Percentiles rank a stretch among this genome's conserved stretches.
These are phyloP conservation scores for Fragariocoptes setiger DNA, from an alignment of 1,140 invertebrate genomes.

Conservation along the genomic window DNA sequence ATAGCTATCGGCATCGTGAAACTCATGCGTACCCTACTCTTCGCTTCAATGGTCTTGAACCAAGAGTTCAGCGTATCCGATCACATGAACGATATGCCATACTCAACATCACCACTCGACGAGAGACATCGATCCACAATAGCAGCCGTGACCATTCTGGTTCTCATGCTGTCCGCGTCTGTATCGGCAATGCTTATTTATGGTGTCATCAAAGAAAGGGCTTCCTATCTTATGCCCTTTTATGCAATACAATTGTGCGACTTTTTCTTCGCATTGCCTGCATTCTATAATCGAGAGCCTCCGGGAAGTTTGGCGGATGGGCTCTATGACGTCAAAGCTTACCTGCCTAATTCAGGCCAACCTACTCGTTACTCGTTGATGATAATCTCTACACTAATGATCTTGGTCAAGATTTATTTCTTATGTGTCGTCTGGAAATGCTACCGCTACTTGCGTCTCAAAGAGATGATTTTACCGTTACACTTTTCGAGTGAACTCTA, in stretches of 20 bases:
- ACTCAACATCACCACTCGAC: background rate
- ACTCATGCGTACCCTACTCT: slow-evolving; percentile 4
- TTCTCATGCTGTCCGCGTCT: slow-evolving; percentile 3
- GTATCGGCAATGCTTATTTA: slow-evolving; percentile 8
- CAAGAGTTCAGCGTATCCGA: background rate
- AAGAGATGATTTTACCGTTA: slow-evolving; percentile 6
- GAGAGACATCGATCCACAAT: background rate
- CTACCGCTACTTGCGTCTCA: slow-evolving; percentile 9
- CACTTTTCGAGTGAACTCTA: slow-evolving; percentile 2
- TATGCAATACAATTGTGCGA: slow-evolving; percentile 60
- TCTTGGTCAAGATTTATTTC: slow-evolving; percentile 8
- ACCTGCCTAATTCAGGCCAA: background rate
- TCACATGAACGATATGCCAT: background rate
- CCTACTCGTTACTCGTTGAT: slow-evolving; percentile 1
- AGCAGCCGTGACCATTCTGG: background rate
- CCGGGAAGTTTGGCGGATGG: background rate
- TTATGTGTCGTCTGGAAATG: slow-evolving; percentile 10
- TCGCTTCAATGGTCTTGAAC: too few species aligned
- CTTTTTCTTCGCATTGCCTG: slow-evolving; percentile 34
- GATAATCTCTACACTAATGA: slow-evolving; percentile 2
- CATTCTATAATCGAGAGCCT: slow-evolving; percentile 2
- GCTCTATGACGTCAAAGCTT: background rate
- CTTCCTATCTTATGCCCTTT: slow-evolving; percentile 47
- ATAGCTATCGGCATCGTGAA: slow-evolving; percentile 7
- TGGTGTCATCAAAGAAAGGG: slow-evolving; percentile 13